Evolutionary conservation across 2,113 vertebrate genomes (phyloP), one percentile per base, ranked within the genome.

Genomic region (Colaptes auratus): DNA sequence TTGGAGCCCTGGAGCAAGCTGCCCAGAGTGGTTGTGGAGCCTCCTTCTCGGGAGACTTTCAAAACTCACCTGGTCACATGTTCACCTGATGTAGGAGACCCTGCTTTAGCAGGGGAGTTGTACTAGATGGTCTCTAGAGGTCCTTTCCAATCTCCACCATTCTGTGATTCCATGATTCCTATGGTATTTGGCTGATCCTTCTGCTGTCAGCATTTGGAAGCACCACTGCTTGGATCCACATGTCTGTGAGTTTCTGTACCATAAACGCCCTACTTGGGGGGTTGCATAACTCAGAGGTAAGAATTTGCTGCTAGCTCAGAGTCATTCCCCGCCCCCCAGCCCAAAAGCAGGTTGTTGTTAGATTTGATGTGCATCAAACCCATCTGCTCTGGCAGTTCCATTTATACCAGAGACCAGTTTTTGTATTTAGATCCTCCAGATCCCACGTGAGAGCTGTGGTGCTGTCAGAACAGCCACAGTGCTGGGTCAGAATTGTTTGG

Each of bases 251-350:
- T 60, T 60, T 95, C 60, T 82, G 64, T 61, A 64, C 88, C 86
- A 53, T 39, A 87, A 95, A 77, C 0, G 10, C 53, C 72, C 75
- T 77, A 6, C 61, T 83, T 92, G 81, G 71, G 31, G 44, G 23
- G 78, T 96, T 95, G 72, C 74, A 18, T 86, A 92, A 95, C 82
- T 83, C 65, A 50, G 72, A 80, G 69, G 91, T 90, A 95, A 88
- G 94, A 91, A 95, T 94, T 95, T 92, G 79, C 33, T 86, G 91
- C 82, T 93, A 91, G 79, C 85, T 92, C 79, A 81, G 77, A 93
- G 75, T 60, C 66, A 53, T 86, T 80, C 93, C 48, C 15, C 65
- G 72, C 89, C 15, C 65, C 79, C 89, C 82, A 86, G 82, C 85
- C 93, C 93, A 92, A 93, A 90, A 64, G 24, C 75, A 94, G 69